Evolutionary conservation across 2,888 invertebrate species (phyloP).

Genomic region (Trachelus iudaicus): DNA sequence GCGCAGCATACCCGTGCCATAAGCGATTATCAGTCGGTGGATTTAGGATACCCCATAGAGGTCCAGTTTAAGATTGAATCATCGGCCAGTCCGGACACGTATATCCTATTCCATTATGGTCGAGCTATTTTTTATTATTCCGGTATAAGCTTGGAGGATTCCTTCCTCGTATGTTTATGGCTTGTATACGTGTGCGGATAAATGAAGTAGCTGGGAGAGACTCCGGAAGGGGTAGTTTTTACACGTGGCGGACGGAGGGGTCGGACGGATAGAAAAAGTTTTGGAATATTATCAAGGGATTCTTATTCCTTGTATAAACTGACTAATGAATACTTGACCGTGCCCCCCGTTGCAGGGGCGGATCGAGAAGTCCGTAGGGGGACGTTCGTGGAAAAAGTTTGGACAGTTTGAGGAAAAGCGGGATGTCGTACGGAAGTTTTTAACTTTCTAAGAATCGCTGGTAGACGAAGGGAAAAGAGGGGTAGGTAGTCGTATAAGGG

Average conservation of each 20-base stretch:
- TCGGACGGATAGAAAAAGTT: not conserved
- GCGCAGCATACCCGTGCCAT: constrained; percentile 12
- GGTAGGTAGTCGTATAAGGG: not conserved
- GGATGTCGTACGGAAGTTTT: constrained; percentile 6
- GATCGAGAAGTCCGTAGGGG: not conserved
- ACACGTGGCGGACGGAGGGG: not conserved
- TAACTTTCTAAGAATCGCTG: not conserved
- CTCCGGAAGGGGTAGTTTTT: not conserved
- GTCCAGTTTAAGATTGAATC: not conserved
- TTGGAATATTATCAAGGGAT: not conserved
- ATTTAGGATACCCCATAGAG: not conserved
- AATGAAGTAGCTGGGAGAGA: not conserved
- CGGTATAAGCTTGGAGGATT: not conserved
- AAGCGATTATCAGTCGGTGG: constrained; percentile 17
- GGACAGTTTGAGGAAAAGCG: constrained; percentile 31
- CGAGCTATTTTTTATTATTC: not conserved
- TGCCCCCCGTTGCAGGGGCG: not conserved
- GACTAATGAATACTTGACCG: not conserved
- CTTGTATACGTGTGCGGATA: not conserved
- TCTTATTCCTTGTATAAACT: not conserved
- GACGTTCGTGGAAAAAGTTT: not conserved
- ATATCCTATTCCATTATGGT: not conserved
- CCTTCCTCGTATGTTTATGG: not conserved
- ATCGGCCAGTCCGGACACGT: not conserved
- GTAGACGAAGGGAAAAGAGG: not conserved